Percentiles rank a stretch among this genome's conserved stretches.
Evolutionary conservation across 2,113 vertebrate genomes (phyloP).

Genomic region (Elachura formosa): DNA sequence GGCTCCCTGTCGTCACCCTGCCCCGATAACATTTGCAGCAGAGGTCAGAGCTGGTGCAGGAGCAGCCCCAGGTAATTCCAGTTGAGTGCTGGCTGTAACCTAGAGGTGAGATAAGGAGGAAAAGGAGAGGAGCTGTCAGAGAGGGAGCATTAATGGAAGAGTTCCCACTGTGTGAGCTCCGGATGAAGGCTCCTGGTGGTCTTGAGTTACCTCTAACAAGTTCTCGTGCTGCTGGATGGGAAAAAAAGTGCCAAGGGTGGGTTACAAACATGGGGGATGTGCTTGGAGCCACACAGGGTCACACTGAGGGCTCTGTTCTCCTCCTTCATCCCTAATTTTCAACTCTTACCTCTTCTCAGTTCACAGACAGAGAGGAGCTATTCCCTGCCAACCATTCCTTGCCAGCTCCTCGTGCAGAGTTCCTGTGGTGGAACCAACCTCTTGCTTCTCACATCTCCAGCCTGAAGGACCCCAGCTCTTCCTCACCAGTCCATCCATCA

Average conservation of each 20-base stretch:
- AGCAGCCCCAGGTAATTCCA: neutral
- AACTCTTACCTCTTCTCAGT: neutral
- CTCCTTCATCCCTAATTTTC: neutral
- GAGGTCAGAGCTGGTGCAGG: constrained; percentile 18
- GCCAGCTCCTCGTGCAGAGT: neutral
- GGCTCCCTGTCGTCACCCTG: neutral
- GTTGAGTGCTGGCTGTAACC: neutral
- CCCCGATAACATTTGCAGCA: neutral
- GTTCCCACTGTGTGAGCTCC: neutral
- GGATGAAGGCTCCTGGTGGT: neutral
- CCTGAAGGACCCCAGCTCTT: neutral
- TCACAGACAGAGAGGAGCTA: rapidly evolving
- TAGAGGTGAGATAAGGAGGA: neutral
- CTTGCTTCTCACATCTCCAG: neutral
- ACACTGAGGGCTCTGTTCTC: rapidly evolving
- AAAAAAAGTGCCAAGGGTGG: neutral
- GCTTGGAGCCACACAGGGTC: rapidly evolving
- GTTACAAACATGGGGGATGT: neutral
- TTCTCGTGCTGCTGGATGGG: neutral
- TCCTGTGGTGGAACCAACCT: neutral
- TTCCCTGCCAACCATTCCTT: neutral
- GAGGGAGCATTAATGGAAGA: neutral
- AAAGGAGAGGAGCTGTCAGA: neutral
- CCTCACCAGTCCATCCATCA: neutral
- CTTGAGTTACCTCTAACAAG: neutral